Evolutionary conservation across 1,140 invertebrate species (phyloP).

Genomic region (Bilobella aurantiaca): DNA sequence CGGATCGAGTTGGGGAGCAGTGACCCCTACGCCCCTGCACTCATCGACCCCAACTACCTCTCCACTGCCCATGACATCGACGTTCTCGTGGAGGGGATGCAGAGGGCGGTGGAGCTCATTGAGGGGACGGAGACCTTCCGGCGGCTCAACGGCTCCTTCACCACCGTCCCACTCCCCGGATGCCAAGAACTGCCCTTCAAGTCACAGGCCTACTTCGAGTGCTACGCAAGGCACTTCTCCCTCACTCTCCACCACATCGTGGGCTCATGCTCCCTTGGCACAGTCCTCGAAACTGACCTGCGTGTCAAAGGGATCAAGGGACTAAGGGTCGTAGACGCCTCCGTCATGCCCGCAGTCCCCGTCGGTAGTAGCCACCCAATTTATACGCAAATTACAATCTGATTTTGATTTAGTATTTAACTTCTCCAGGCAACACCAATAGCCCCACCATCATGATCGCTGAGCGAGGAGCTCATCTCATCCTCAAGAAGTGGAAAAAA

Average conservation of each 20-base stretch:
- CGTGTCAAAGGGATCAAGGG: slow-evolving; percentile 48
- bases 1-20: slow-evolving; percentile 1
- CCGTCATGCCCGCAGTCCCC: slow-evolving; percentile 58
- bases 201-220: slow-evolving; percentile 74
- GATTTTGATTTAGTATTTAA: no score
- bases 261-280: slow-evolving; percentile 84
- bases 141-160: slow-evolving; percentile 15
- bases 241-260: slow-evolving; percentile 80
- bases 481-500: background rate
- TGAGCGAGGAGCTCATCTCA: slow-evolving; percentile 12
- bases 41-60: slow-evolving; percentile 24
- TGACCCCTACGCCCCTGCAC: background rate
- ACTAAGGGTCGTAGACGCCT: slow-evolving; percentile 47
- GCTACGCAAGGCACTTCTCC: slow-evolving; percentile 63
- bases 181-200: slow-evolving; percentile 43
- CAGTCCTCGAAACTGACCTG: slow-evolving; percentile 46
- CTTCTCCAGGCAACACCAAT: slow-evolving; percentile 11
- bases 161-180: slow-evolving; percentile 14
- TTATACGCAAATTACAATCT: no score
- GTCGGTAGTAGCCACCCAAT: no score
- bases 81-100: slow-evolving; percentile 15
- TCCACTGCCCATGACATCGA: slow-evolving; percentile 16
- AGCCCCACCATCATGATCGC: slow-evolving; percentile 8
- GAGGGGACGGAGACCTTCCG: slow-evolving; percentile 19
- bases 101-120: slow-evolving; percentile 17